Evolutionary conservation across 2,797 vertebrate species (phyloP), one percentile per base, ranked within the genome.

Genomic region (Rhinogobio ventralis): DNA sequence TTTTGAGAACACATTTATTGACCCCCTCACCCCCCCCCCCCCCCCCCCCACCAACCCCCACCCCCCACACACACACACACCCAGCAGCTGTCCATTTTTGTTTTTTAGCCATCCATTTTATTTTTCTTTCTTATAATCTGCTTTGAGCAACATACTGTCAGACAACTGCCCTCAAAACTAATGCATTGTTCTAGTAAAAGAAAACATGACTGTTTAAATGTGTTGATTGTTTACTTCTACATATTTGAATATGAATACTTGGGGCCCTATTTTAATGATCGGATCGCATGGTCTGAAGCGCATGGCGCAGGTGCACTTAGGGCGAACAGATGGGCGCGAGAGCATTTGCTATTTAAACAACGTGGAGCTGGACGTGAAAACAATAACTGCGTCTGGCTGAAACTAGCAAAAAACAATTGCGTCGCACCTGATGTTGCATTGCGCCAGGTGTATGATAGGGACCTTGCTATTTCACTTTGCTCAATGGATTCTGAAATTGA

Each of bases 1-100:
- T 76, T 83, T 76, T 77, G 11, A 77, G 46, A 30, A 66, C 30
- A 39, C 71, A 74, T 74, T 57, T 77, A 66, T 68, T 76, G 33
- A 30, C n/a, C 1, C 9, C 4, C n/a, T n/a, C n/a, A n/a, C n/a
- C n/a, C n/a, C n/a, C n/a, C n/a, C n/a, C 5, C 25, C 25, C 19
- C 62, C 7, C 67, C 25, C 4, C 23, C 25, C 28, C 13, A 25
- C 4, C 33, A n/a, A 1, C 36, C 36, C 36, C 36, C 7, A 1
- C 36, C 36, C 7, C 36, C 7, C 1, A 39, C 36, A 39, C 36
- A 39, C 7, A 8, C 39, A 39, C 39, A 42, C 39, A 42, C 39
- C 1, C 39, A 42, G 39, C 39, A 42, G 39, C 39, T 8, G 39
- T 73, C 53, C 28, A 36, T 55, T 55, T 68, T 36, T 36, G 36